These are phyloP conservation scores for Nineta flava DNA, from an alignment of 2,888 invertebrate genomes.

Conservation along the genomic window DNA sequence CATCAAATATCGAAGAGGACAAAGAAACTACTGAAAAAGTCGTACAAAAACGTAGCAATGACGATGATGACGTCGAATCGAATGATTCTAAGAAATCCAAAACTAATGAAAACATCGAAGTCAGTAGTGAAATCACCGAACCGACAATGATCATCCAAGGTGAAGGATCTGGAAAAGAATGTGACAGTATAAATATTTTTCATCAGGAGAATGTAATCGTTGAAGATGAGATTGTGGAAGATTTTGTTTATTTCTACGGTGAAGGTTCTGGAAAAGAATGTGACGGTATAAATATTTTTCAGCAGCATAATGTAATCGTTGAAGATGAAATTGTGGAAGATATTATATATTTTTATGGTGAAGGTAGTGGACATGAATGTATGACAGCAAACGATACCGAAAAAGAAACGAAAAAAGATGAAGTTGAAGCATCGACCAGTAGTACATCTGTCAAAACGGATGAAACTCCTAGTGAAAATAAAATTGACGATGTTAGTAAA, in stretches of 20 bases:
- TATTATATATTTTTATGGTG: constrained; percentile 50
- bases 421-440: constrained; percentile 2
- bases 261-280: constrained; percentile 52
- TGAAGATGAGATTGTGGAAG: constrained; percentile 45
- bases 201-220: neutral
- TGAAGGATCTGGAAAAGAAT: constrained; percentile 49
- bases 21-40: too few relatives aligned
- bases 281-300: constrained; percentile 29
- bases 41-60: constrained; percentile 8
- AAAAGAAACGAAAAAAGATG: constrained; percentile 7
- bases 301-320: neutral
- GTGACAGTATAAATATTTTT: constrained; percentile 32
- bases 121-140: constrained; percentile 56
- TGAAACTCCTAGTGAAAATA: constrained; percentile 10
- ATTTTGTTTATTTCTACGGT: constrained; percentile 51
- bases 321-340: constrained; percentile 47
- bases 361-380: constrained; percentile 56
- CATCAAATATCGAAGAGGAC: too few relatives aligned
- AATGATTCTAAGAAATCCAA: constrained; percentile 10
- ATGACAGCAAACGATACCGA: constrained; percentile 45
- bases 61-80: constrained; percentile 6
- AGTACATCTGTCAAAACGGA: constrained; percentile 8
- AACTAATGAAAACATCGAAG: constrained; percentile 20
- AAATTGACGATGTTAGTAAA: constrained; percentile 4
- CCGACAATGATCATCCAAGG: constrained; percentile 54